Base-by-base conservation (phyloP, 1,140 invertebrate species). In the Drosophila littoralis region DNA sequence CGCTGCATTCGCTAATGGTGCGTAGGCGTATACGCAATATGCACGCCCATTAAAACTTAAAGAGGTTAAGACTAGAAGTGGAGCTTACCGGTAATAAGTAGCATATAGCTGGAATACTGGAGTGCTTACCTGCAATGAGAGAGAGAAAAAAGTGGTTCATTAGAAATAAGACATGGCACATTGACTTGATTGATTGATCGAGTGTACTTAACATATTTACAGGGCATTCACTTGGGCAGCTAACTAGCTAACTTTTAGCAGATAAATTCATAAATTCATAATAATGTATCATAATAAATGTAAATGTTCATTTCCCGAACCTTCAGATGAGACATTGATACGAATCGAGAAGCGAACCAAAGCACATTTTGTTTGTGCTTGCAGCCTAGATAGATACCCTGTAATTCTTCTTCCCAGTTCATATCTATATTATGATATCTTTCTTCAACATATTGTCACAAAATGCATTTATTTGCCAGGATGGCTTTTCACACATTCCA, bases 1-100 rank as follows among this genome's bases (percentile, higher is more conserved):
- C 63, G 76, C 43, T 60, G 60, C 35, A 17, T 48, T 35, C 45
- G 65, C 67, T 78, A 81, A 86, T 86, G 75, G 65, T n/a, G 66
- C 54, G 28, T 57, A 42, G 80, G 81, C 81, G 81, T 84, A 85
- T 84, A 71, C 77, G 81, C 77, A 84, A 84, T 84, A 42, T 63
- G 63, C 45, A 57, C 42, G 60, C 40, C 76, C 76, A 68, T 76
- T 68, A 81, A 73, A 81, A 77, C 52, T 68, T 77, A 63, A 81
- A 61, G 57, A 81, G 59, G 35, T 50, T 50, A 46, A 59, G 64
- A 58, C 33, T 2, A 10, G 7, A 6, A 32, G 22, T 40, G 54
- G 10, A 46, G 32, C 57, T 59, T 40, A 63, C 59, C 60, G 33
- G 6, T 5, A 28, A 28, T 5, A 45, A 15, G 42, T 28, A 15